phyloP scores from a whole-genome alignment of 2,113 vertebrate species.

The Phrynosoma blainvillii region DNA sequence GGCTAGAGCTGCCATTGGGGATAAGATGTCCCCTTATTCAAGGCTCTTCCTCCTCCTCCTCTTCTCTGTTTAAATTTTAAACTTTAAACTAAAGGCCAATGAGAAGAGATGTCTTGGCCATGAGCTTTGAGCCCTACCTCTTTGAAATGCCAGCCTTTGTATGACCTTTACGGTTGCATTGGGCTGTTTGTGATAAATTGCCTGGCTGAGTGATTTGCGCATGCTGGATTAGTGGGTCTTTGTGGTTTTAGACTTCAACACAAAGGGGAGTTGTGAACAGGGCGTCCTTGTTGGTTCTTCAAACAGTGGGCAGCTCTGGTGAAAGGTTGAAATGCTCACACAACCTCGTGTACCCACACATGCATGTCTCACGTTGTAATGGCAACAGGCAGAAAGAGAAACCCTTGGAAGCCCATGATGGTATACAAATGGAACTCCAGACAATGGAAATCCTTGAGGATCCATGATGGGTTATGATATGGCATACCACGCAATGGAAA shows the following conservation, averaged over 20 bases:
- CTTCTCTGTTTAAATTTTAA: neutral
- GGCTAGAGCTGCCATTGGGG: too few species aligned
- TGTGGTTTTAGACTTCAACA: neutral
- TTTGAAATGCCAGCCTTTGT: slow-evolving; percentile 20
- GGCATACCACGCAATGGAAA: too few species aligned
- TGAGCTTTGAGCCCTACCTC: too few species aligned
- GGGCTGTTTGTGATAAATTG: neutral
- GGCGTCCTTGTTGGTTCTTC: slow-evolving; percentile 3
- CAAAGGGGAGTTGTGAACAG: neutral
- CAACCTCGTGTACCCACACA: rapidly evolving
- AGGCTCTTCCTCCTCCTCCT: too few species aligned
- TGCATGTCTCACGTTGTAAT: neutral
- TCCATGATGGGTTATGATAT: too few species aligned
- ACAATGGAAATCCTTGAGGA: neutral
- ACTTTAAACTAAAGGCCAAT: neutral
- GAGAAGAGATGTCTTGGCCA: neutral
- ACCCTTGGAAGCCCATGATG: slow-evolving; percentile 20
- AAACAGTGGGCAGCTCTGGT: neutral
- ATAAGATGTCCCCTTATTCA: neutral
- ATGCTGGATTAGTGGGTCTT: neutral
- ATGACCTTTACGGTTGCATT: slow-evolving; percentile 8
- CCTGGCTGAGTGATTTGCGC: slow-evolving; percentile 18
- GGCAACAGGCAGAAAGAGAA: neutral
- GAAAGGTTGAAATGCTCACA: neutral
- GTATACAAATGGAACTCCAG: neutral